A percentile compares a stretch with the other conserved stretches of the same genome.
phyloP scores from a whole-genome alignment of 2,888 invertebrate genomes.

The Fabriciana adippe region DNA sequence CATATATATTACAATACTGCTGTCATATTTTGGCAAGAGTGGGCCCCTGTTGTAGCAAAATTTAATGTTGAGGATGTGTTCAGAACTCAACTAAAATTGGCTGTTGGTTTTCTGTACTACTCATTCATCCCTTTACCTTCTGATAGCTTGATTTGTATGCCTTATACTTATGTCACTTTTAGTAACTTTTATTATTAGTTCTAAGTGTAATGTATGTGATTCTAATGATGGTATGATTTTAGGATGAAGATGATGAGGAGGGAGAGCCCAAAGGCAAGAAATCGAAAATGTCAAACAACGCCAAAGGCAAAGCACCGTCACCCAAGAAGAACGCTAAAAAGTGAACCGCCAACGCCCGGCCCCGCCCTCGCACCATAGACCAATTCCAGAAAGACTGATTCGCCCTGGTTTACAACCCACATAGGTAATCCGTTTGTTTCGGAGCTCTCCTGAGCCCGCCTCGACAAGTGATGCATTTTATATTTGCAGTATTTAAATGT shows the following conservation, averaged over 20 bases:
- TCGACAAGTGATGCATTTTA: conserved; percentile 3
- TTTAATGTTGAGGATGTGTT: conserved; percentile 36
- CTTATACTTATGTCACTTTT: conserved; percentile 7
- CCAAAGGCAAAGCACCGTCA: conserved; percentile 86
- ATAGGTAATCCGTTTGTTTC: conserved; percentile 21
- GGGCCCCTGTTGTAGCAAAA: conserved; percentile 48
- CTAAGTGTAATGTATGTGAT: not conserved
- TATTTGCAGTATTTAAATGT: no score
- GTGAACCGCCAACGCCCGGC: conserved; percentile 55
- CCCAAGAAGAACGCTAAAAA: conserved; percentile 87
- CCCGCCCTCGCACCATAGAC: conserved; percentile 37
- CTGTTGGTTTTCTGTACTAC: conserved; percentile 80
- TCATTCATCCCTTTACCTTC: conserved; percentile 77
- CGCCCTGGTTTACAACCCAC: conserved; percentile 30
- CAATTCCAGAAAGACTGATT: conserved; percentile 38
- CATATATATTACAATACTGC: conserved; percentile 22
- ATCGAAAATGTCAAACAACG: conserved; percentile 87
- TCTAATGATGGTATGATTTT: conserved; percentile 29
- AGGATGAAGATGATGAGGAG: conserved; percentile 88
- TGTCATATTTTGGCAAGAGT: conserved; percentile 53
- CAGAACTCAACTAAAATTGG: conserved; percentile 52
- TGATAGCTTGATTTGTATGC: conserved; percentile 52
- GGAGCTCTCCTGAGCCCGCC: not conserved
- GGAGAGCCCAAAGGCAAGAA: conserved; percentile 91
- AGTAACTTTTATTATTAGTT: not conserved